phyloP scores from a whole-genome alignment of 2,113 vertebrate genomes.

The Lethenteron camtschaticum region DNA sequence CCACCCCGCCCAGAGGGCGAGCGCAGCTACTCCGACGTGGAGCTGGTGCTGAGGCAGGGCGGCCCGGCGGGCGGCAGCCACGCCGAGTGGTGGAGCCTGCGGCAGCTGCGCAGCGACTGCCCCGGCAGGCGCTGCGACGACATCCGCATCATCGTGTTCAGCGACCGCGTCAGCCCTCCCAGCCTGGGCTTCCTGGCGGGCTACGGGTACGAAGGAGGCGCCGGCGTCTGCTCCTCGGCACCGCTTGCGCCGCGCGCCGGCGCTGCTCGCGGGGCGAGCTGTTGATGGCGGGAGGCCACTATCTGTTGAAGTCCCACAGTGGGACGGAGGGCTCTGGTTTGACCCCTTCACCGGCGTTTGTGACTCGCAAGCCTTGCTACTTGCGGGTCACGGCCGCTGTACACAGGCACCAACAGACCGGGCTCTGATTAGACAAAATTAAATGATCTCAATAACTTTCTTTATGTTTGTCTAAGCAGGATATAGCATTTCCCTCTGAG shows the following conservation, averaged over 20 bases:
- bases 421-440: too few species aligned
- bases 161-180: slow-evolving; percentile 43
- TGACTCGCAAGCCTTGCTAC: background rate
- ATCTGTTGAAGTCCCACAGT: background rate
- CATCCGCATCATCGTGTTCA: slow-evolving; percentile 30
- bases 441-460: too few species aligned
- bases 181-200: slow-evolving; percentile 38
- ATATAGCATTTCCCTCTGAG: too few species aligned
- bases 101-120: slow-evolving; percentile 24
- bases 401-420: too few species aligned
- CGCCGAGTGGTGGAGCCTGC: slow-evolving; percentile 35
- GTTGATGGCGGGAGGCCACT: background rate
- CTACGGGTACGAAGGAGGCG: slow-evolving; percentile 24
- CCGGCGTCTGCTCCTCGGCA: background rate
- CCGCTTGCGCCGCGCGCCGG: background rate
- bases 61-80: background rate
- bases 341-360: background rate
- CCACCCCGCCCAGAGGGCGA: background rate
- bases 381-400: background rate
- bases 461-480: too few species aligned
- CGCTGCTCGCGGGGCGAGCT: slow-evolving; percentile 1
- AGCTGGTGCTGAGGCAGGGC: slow-evolving; percentile 3
- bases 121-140: slow-evolving; percentile 18
- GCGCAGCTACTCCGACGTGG: background rate
- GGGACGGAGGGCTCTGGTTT: too few species aligned